phyloP scores from a whole-genome alignment of 2,888 invertebrate genomes.

The Limenitis arthemis region DNA sequence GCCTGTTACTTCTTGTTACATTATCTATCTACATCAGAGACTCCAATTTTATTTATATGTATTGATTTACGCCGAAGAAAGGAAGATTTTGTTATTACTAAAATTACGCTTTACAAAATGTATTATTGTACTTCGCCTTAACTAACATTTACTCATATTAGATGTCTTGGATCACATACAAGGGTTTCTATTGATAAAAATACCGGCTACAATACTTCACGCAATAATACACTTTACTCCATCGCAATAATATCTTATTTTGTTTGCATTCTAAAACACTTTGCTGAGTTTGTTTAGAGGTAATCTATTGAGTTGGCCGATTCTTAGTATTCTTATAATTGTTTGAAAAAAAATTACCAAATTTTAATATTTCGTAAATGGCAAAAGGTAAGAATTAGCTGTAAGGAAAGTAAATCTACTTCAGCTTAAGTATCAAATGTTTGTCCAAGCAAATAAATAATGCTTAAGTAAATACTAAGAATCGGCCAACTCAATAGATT shows the following conservation, averaged over 20 bases:
- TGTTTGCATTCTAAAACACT: slow-evolving; percentile 16
- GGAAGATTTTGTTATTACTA: no score
- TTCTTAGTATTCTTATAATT: slow-evolving; percentile 27
- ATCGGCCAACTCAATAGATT: no score
- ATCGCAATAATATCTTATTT: background rate
- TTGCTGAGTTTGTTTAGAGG: slow-evolving; percentile 32
- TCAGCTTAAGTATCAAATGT: slow-evolving; percentile 29
- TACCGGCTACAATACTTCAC: slow-evolving; percentile 1
- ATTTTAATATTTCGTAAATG: background rate
- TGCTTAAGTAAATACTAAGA: slow-evolving; percentile 20
- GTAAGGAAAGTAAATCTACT: background rate
- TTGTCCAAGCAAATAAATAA: slow-evolving; percentile 36
- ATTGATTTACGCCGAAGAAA: no score
- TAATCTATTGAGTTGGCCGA: slow-evolving; percentile 33
- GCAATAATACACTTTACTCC: slow-evolving; percentile 9
- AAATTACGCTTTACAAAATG: no score
- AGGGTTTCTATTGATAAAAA: slow-evolving; percentile 47
- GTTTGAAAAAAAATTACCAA: background rate
- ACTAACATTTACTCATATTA: slow-evolving; percentile 49
- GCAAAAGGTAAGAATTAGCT: background rate
- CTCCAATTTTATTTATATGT: no score
- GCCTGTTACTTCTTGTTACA: no score
- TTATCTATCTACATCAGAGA: no score
- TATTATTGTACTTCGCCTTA: slow-evolving; percentile 32
- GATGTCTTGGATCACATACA: slow-evolving; percentile 57